These are phyloP conservation scores for Cyphomyrus discorhynchus DNA, from an alignment of 2,113 vertebrate genomes.

Conservation along the genomic window DNA sequence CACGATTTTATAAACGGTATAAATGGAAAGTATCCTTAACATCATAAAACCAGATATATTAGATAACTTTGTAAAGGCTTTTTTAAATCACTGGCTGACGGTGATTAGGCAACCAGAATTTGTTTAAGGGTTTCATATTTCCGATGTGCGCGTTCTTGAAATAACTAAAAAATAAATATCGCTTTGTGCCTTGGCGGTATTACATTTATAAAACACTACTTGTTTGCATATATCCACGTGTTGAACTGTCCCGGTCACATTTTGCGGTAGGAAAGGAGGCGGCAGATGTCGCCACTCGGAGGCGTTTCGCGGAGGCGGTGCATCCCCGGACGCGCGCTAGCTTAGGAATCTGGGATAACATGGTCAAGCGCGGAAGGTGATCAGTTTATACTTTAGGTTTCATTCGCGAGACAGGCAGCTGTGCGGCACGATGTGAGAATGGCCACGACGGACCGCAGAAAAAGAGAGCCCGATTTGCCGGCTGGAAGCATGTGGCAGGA, in stretches of 20 bases:
- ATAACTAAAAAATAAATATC: neutral
- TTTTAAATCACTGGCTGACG: neutral
- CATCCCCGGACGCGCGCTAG: neutral
- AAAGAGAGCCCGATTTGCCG: conserved; percentile 47
- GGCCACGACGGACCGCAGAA: conserved; percentile 59
- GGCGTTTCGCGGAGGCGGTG: neutral
- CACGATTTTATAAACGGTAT: neutral
- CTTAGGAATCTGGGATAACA: conserved; percentile 29
- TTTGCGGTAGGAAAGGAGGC: neutral
- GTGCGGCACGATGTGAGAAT: conserved; percentile 31
- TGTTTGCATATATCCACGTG: neutral
- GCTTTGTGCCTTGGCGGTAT: neutral
- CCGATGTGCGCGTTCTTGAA: neutral
- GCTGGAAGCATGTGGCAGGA: conserved; percentile 83
- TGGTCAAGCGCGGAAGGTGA: neutral
- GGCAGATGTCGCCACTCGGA: neutral
- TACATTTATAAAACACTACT: neutral
- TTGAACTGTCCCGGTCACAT: neutral
- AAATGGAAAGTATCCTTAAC: neutral
- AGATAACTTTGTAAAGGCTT: neutral
- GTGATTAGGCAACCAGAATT: neutral
- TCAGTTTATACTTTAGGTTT: neutral
- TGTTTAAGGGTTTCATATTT: neutral
- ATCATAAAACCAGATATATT: neutral
- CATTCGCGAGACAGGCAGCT: no score